Evolutionary conservation across 2,113 vertebrate genomes (phyloP), one percentile per base, ranked within the genome.

Genomic region (Anser brachyrhynchus): DNA sequence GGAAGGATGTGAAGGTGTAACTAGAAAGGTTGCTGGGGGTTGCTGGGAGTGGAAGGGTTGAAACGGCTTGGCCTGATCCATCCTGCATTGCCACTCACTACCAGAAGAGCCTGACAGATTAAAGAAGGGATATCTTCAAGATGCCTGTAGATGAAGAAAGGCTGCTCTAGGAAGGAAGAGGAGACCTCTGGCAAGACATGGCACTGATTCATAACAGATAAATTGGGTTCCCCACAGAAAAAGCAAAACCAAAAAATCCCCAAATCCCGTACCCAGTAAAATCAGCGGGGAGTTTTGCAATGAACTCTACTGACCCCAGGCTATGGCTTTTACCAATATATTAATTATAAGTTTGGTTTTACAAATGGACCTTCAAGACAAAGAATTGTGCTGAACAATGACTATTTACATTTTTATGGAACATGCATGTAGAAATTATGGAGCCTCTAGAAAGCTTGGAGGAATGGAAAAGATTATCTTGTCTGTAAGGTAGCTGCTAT

Each of bases 281-380:
- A 94, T 94, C 95, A 97, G 87, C 66, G 67, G 75, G 92, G 93
- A 96, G 94, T 93, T 97, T 93, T 88, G 65, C 82, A 83, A 92
- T 83, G 91, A 97, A 96, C 95, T 95, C 96, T 88, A 84, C 96
- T 97, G 96, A 96, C 75, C 89, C 94, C 72, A 91, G 94, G 95
- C 90, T 96, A 97, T 97, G 96, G 96, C 96, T 96, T 95, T 94
- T 96, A 90, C 91, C 13, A 4, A 83, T 82, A 90, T 66, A 83
- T 58, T 95, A 71, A 79, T 94, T 84, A 70, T 22, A 95, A 78
- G 84, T 95, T 97, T 92, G 74, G 82, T 73, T 95, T 88, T 37
- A 91, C 75, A 73, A 29, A 83, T 59, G 87, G 87, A 80, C 28
- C 17, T 77, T 55, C 0, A 17, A 69, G 84, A 51, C 46, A 77